Conservation (phyloP, 2,797 vertebrate genomes). For the Thaleichthys pacificus region DNA sequence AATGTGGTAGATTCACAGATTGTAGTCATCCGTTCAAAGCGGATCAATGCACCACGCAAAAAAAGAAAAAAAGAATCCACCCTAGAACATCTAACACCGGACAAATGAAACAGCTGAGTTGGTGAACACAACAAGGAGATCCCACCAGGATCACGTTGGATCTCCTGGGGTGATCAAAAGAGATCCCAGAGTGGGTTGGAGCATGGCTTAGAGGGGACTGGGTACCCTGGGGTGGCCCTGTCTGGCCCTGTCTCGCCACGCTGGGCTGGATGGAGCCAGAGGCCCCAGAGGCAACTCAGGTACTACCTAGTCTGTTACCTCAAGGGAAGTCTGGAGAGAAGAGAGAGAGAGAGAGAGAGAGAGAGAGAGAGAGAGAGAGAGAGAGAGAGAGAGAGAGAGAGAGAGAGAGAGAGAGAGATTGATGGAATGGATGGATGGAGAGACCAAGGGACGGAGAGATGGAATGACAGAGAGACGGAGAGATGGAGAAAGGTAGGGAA, state of each 20-base stretch:
- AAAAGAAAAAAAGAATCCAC: background rate
- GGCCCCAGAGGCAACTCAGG: conserved; percentile 56
- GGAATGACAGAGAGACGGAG: background rate
- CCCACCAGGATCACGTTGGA: conserved; percentile 38
- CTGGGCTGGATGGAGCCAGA: conserved; percentile 21
- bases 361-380: conserved; percentile 1
- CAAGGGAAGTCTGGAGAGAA: conserved; percentile 56
- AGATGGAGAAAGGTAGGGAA: conserved; percentile 29
- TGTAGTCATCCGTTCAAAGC: background rate
- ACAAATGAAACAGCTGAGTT: conserved; percentile 7
- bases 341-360: background rate
- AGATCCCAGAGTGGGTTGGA: conserved; percentile 58
- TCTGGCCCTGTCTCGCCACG: conserved; percentile 64
- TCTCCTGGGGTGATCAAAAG: conserved; percentile 70
- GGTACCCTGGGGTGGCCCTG: conserved; percentile 61
- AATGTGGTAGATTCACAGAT: background rate
- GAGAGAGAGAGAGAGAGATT: background rate
- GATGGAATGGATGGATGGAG: background rate
- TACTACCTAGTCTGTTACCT: conserved; percentile 75
- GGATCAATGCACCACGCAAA: background rate
- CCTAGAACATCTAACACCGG: background rate
- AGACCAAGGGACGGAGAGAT: background rate
- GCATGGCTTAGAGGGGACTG: conserved; percentile 70
- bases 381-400: background rate
- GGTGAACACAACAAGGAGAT: conserved; percentile 50